Base-by-base conservation (phyloP, 2,888 invertebrate species). In the Hydraecia micacea region DNA sequence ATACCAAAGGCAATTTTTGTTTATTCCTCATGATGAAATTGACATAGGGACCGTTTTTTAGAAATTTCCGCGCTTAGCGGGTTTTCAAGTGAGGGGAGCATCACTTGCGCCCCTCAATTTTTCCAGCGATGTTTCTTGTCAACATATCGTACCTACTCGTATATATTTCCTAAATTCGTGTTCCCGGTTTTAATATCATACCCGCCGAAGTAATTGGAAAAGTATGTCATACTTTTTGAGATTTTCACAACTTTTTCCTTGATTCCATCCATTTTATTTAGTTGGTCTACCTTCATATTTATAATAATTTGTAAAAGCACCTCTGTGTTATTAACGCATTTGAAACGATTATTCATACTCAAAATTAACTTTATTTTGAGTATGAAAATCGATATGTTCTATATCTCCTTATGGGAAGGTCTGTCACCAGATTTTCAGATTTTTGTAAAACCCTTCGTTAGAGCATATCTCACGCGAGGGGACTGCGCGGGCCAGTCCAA, bases 1-100 rank as follows among this genome's bases (percentile, higher is more conserved):
- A 68, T 82, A 77, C 75, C 71, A 60, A 75, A 71, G 79, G 74
- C 76, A 84, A 84, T 77, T 88, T 84, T 84, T 77, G 74, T 86
- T 79, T 84, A 81, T 80, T 70, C 46, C 60, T 68, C 49, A 66
- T 81, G 67, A 69, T 81, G 65, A 75, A 68, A 9, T 9, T 79
- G 63, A 75, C 66, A 75, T 67, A 69, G 28, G 36, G 46, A 46
- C 25, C 5, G 28, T 15, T 68, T 73, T 4, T 18, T 13, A n/a
- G 55, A 73, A 49, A 72, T 73, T 73, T 66, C 60, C 25, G 13
- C 9, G n/a, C 5, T 58, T 18, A 8, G n/a, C 13, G 4, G 2
- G 6, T 72, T 71, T 83, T 71, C 15, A 3, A 63, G 9, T 25
- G 7, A 28, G n/a, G 21, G 32, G 15, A 46, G 15, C 13, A 39